A percentile compares a stretch with the other conserved stretches of the same genome.
phyloP scores from a whole-genome alignment of 2,113 vertebrate species.

The Girardinichthys multiradiatus region DNA sequence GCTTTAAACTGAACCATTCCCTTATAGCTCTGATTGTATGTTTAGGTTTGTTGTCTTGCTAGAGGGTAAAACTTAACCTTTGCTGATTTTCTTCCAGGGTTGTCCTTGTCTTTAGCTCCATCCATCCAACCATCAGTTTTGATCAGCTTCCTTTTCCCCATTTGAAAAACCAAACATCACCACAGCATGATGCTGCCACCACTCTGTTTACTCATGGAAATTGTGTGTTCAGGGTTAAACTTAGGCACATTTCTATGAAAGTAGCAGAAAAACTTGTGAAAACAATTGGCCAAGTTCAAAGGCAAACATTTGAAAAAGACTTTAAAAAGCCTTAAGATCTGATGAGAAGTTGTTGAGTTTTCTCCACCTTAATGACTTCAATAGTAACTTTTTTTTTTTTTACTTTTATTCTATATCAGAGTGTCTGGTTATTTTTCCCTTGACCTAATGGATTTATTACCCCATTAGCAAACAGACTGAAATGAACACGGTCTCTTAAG shows the following conservation, averaged over 20 bases:
- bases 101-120: background rate
- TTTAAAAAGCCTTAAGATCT: background rate
- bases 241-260: too few relatives aligned
- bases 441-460: slow-evolving; percentile 2
- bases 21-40: background rate
- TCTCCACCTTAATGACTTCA: background rate
- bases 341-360: background rate
- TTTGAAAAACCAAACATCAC: background rate
- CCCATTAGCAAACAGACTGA: background rate
- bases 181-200: too few relatives aligned
- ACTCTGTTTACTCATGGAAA: background rate
- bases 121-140: background rate
- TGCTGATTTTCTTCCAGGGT: background rate
- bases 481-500: background rate
- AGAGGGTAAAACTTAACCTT: background rate
- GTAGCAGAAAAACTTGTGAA: too few relatives aligned
- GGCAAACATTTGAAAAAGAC: background rate
- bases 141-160: background rate
- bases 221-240: too few relatives aligned
- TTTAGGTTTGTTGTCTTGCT: too few relatives aligned
- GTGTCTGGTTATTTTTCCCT: background rate
- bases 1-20: background rate
- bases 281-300: background rate
- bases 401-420: background rate
- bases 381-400: background rate